Conservation (phyloP, 2,797 vertebrate species). For the Chloroceryle amazona region DNA sequence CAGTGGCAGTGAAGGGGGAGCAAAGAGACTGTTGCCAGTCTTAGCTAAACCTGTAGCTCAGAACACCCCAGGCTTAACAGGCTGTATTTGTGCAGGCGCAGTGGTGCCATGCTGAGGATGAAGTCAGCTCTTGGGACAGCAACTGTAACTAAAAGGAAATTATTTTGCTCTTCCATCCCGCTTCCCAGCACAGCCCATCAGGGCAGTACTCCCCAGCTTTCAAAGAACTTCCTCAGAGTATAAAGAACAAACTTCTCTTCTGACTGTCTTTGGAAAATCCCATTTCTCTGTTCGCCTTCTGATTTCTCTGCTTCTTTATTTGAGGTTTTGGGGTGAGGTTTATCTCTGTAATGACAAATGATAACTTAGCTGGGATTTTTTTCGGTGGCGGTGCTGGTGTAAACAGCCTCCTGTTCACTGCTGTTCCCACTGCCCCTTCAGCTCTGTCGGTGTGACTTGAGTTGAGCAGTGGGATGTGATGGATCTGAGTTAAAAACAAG, state of each 20-base stretch:
- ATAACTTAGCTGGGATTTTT: not conserved
- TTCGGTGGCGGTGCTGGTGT: not conserved
- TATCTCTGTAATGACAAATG: not conserved
- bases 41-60: not conserved
- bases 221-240: not conserved
- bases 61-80: accelerated
- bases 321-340: not conserved
- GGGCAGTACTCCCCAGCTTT: not conserved
- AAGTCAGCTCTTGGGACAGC: not conserved
- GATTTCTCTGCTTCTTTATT: not conserved
- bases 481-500: not conserved
- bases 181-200: not conserved
- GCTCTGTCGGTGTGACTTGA: not conserved
- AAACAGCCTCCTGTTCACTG: not conserved
- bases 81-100: accelerated
- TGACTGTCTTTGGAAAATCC: not conserved
- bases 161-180: not conserved
- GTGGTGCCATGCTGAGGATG: not conserved
- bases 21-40: not conserved
- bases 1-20: not conserved
- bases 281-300: not conserved
- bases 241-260: not conserved
- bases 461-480: not conserved
- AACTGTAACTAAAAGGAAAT: not conserved
- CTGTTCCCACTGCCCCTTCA: not conserved